phyloP scores from a whole-genome alignment of 2,113 vertebrate species.

The Bombycilla garrulus region DNA sequence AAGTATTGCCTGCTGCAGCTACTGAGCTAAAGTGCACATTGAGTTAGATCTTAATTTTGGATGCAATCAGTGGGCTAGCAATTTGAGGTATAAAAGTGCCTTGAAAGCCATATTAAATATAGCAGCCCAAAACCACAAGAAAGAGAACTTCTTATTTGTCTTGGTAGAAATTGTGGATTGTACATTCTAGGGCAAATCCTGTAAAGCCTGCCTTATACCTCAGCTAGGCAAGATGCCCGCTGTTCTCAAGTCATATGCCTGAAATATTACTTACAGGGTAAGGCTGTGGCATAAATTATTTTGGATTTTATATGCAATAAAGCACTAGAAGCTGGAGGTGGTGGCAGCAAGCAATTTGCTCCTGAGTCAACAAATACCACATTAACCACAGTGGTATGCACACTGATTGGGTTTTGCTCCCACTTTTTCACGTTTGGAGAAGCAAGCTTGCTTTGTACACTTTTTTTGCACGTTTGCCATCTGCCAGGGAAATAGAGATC shows the following conservation, averaged over 20 bases:
- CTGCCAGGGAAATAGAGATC: background rate
- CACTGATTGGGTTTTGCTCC: background rate
- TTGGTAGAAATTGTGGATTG: background rate
- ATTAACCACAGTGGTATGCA: background rate
- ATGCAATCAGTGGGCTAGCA: background rate
- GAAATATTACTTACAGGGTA: background rate
- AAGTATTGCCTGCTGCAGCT: background rate
- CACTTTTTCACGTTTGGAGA: background rate
- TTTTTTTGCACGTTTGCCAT: background rate
- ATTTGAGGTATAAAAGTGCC: background rate
- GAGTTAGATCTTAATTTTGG: background rate
- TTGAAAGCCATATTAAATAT: background rate
- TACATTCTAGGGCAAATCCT: background rate
- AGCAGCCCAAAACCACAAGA: background rate
- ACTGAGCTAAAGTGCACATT: background rate
- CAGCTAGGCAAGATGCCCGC: background rate
- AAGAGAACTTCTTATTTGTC: background rate
- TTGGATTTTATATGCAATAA: slow-evolving; percentile 12
- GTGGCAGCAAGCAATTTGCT: slow-evolving; percentile 32
- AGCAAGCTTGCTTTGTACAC: background rate
- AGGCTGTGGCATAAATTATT: background rate
- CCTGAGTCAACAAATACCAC: background rate
- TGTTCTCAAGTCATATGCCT: background rate
- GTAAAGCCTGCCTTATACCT: background rate
- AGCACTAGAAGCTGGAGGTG: background rate